Evolutionary conservation across 2,113 vertebrate species (phyloP).

Genomic region (Glaucomys volans): DNA sequence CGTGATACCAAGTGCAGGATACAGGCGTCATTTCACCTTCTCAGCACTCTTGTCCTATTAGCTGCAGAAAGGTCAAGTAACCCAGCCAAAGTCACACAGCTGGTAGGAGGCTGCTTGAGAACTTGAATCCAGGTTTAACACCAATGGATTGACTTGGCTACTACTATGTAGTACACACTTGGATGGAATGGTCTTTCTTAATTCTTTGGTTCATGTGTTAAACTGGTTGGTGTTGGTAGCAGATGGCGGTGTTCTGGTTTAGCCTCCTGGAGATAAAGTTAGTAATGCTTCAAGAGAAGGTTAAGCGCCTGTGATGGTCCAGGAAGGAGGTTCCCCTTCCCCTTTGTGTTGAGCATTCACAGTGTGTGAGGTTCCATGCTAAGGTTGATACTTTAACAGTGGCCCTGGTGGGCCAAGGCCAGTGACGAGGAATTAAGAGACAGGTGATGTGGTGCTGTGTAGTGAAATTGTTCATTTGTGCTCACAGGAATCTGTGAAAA

Average conservation of each 20-base stretch:
- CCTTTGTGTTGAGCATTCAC: neutral
- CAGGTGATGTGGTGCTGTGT: neutral
- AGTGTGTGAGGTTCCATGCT: neutral
- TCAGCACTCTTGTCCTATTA: neutral
- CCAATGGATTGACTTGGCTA: neutral
- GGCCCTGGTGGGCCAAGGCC: neutral
- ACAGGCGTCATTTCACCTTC: neutral
- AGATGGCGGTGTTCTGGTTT: neutral
- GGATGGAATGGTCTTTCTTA: neutral
- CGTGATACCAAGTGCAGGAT: rapidly evolving
- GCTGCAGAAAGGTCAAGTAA: neutral
- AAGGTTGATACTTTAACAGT: neutral
- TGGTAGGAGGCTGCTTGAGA: neutral
- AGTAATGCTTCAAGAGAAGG: neutral
- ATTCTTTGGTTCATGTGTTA: neutral
- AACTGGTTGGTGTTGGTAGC: neutral
- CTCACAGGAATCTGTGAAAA: neutral
- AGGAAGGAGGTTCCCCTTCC: neutral
- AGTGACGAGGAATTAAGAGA: neutral
- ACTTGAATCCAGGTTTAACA: neutral
- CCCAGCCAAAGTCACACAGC: neutral
- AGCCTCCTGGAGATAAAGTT: neutral
- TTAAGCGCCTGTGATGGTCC: neutral
- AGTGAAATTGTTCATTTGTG: neutral
- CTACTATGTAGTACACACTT: neutral